These are phyloP conservation scores for Melanotaenia pygmaea DNA, from an alignment of 2,797 vertebrate species.

Conservation along the genomic window DNA sequence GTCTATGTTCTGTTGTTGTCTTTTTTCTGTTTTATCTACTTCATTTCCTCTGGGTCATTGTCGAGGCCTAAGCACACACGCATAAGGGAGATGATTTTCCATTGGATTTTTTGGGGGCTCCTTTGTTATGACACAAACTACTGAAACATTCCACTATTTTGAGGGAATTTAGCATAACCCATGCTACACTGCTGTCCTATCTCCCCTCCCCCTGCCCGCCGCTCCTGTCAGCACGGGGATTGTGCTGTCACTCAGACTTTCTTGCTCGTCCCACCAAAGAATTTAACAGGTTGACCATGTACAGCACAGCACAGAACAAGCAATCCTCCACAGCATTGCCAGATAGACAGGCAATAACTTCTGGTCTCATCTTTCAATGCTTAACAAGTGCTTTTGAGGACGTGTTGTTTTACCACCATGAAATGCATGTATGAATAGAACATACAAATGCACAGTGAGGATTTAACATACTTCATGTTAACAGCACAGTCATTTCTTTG, in stretches of 20 bases:
- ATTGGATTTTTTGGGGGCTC: constrained; percentile 54
- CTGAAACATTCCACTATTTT: constrained; percentile 84
- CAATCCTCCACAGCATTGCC: constrained; percentile 48
- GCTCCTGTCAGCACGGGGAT: constrained; percentile 41
- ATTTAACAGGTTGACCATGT: constrained; percentile 61
- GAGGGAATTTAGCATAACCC: constrained; percentile 64
- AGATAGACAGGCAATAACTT: constrained; percentile 71
- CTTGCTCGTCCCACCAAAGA: constrained; percentile 83
- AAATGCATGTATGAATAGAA: constrained; percentile 41
- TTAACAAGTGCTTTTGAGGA: constrained; percentile 57
- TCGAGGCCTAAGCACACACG: constrained; percentile 64
- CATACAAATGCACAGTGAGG: constrained; percentile 32
- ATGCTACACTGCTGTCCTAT: constrained; percentile 69
- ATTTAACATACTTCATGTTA: constrained; percentile 40
- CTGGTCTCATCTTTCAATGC: constrained; percentile 52
- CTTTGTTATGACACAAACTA: constrained; percentile 75
- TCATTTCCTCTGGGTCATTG: constrained; percentile 55
- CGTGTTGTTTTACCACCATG: constrained; percentile 28
- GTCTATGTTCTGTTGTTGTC: constrained; percentile 54
- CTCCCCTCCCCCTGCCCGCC: constrained; percentile 6
- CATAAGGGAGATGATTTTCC: constrained; percentile 66
- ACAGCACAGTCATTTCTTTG: constrained; percentile 50
- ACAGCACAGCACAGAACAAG: constrained; percentile 56
- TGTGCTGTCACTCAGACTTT: constrained; percentile 46
- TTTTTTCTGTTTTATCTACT: constrained; percentile 50